Evolutionary conservation across 92 coral and sea anemone species (phyloP).

Genomic region (Porites rus): DNA sequence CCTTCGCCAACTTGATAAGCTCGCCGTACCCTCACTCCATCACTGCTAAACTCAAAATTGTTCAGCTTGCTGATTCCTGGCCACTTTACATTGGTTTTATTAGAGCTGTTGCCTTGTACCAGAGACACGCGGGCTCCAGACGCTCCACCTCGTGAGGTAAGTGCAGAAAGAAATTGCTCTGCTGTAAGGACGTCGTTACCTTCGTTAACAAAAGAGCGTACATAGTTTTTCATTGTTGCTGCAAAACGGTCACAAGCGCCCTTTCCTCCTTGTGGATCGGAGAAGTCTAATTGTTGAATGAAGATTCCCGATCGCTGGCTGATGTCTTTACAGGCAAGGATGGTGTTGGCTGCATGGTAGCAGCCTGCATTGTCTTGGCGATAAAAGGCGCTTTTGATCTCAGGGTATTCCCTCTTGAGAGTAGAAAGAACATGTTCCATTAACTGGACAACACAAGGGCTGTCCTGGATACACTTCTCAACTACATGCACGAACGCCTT

Average conservation of each 20-base stretch:
- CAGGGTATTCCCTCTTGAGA: slow-evolving; percentile 54
- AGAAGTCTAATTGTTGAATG: slow-evolving; percentile 47
- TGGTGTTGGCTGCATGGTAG: slow-evolving; percentile 56
- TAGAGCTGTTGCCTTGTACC: slow-evolving; percentile 25
- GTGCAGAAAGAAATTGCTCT: slow-evolving; percentile 35
- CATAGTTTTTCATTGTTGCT: slow-evolving; percentile 57
- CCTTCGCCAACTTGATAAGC: slow-evolving; percentile 56
- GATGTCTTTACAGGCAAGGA: slow-evolving; percentile 42
- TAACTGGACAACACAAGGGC: slow-evolving; percentile 41
- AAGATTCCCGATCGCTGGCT: slow-evolving; percentile 45
- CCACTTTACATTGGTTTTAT: slow-evolving; percentile 25
- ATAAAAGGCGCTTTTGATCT: slow-evolving; percentile 39
- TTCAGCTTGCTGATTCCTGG: slow-evolving; percentile 54
- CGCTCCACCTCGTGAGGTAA: slow-evolving; percentile 54
- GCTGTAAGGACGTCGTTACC: slow-evolving; percentile 50
- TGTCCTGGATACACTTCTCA: slow-evolving; percentile 57
- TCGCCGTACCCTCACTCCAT: slow-evolving; percentile 37
- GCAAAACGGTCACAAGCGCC: slow-evolving; percentile 57
- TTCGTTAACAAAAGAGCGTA: slow-evolving; percentile 46
- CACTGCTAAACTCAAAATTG: slow-evolving; percentile 35
- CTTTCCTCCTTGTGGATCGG: slow-evolving; percentile 71
- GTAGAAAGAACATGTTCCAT: slow-evolving; percentile 56
- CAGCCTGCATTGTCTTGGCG: slow-evolving; percentile 71
- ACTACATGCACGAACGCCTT: slow-evolving; percentile 56
- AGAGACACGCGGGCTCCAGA: slow-evolving; percentile 45